Conservation (phyloP, 2,888 invertebrate genomes). For the Arenicola marina region DNA sequence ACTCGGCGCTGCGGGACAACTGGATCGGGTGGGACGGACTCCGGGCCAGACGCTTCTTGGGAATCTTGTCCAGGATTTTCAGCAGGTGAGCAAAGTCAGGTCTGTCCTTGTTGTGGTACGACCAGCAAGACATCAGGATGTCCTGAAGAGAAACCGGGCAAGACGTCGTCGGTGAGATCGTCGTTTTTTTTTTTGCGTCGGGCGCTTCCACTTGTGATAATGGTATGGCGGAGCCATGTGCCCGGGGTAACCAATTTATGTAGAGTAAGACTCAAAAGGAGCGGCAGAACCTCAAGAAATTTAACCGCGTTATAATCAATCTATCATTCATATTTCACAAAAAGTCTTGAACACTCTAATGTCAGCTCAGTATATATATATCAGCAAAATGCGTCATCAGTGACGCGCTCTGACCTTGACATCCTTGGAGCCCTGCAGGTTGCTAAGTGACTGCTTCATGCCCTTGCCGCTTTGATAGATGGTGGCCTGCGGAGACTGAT, state of each 20-base stretch:
- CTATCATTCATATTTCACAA: too few species aligned
- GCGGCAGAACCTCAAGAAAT: too few species aligned
- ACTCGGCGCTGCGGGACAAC: slow-evolving; percentile 93
- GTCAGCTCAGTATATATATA: too few species aligned
- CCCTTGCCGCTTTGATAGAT: slow-evolving; percentile 99
- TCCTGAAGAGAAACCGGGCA: slow-evolving; percentile 71
- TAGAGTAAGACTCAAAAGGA: too few species aligned
- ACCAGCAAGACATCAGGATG: slow-evolving; percentile 94
- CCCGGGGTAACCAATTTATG: too few species aligned
- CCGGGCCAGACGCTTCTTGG: slow-evolving; percentile 88
- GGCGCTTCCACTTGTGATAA: too few species aligned
- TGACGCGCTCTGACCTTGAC: slow-evolving; percentile 84
- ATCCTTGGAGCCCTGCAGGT: slow-evolving; percentile 91
- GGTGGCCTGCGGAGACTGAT: slow-evolving; percentile 88
- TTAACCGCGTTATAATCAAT: too few species aligned
- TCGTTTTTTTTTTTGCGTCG: too few species aligned
- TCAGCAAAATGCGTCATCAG: too few species aligned
- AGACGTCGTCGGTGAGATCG: too few species aligned
- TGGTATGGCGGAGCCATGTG: too few species aligned
- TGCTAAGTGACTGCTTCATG: slow-evolving; percentile 86
- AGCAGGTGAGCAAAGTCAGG: slow-evolving; percentile 88
- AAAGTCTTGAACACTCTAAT: too few species aligned
- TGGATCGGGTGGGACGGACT: slow-evolving; percentile 98
- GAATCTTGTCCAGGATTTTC: slow-evolving; percentile 82
- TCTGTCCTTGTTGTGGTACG: slow-evolving; percentile 80